Base-by-base conservation (phyloP, 2,113 vertebrate genomes). In the Zapus hudsonius region DNA sequence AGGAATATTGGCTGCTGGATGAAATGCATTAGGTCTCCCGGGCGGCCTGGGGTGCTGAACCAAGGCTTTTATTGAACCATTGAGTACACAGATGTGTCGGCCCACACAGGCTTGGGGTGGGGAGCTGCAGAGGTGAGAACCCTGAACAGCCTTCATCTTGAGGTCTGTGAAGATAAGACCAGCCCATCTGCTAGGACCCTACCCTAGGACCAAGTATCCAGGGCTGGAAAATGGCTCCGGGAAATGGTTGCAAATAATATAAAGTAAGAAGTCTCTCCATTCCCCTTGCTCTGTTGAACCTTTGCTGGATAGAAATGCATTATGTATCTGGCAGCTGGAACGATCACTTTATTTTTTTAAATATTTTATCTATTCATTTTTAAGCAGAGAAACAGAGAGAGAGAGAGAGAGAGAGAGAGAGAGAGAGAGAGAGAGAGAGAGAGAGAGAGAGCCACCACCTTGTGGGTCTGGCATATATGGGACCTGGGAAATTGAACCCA, bases 1-100 rank as follows among this genome's bases (percentile, higher is more conserved):
- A 89, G 33, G 64, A 80, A 80, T 64, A 80, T 96, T 95, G 94
- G 95, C 96, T 90, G 76, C 80, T 23, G 81, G 81, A 97, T 96
- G 81, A 95, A 94, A 96, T 19, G 0, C 10, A 31, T 5, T 9
- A 0, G 2, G 85, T 86, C 91, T 95, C 82, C 22, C n/a, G 74
- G 84, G 94, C 12, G 1, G 84, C 63, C 75, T 64, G 57, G 63
- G 74, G 74, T 91, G 73, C 86, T 55, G 59, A 19, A 11, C 33
- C 84, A 78, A 82, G 81, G 52, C 2, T 84, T 97, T 93, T 89
- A 90, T 84, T 84, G 66, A 96, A 76, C 63, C 59, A 15, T 47
- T 2, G 22, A 89, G 61, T 57, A 44, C 94, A 92, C 94, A 93
- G 95, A 95, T 93, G 94, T 82, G 84, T 96, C 88, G 52, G 0